Evolutionary conservation across 2,797 vertebrate species (phyloP).

Genomic region (Lepilemur septentrionalis): DNA sequence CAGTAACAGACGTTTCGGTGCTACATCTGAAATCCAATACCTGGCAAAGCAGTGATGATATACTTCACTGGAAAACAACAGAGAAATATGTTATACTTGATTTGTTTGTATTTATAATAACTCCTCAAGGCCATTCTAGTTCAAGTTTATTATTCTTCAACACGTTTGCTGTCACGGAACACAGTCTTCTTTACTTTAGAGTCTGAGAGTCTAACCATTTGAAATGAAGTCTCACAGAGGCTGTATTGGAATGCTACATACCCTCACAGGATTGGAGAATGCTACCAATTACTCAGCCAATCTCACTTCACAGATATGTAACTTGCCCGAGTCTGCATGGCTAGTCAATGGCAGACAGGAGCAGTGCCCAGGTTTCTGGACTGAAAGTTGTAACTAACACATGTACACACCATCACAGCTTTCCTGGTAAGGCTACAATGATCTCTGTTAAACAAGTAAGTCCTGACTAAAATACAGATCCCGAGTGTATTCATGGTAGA

Average conservation of each 20-base stretch:
- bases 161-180: constrained; percentile 2
- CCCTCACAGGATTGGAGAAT: neutral
- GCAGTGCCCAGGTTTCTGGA: neutral
- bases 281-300: neutral
- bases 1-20: constrained; percentile 64
- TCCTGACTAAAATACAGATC: neutral
- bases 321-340: neutral
- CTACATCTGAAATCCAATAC: constrained; percentile 45
- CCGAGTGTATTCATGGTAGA: neutral
- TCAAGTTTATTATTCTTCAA: constrained; percentile 19
- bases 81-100: constrained; percentile 13
- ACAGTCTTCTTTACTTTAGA: neutral
- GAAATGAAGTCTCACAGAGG: constrained; percentile 7
- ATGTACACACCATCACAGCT: neutral
- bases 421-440: neutral
- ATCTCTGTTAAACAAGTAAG: neutral
- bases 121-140: neutral
- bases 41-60: constrained; percentile 38
- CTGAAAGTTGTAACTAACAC: neutral
- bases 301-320: neutral
- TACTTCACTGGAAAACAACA: neutral
- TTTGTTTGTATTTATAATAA: constrained; percentile 39
- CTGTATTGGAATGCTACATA: neutral
- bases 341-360: neutral
- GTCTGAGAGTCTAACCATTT: neutral